phyloP scores from a whole-genome alignment of 2,113 vertebrate genomes.

The Cryptoleucopteryx plumbea region DNA sequence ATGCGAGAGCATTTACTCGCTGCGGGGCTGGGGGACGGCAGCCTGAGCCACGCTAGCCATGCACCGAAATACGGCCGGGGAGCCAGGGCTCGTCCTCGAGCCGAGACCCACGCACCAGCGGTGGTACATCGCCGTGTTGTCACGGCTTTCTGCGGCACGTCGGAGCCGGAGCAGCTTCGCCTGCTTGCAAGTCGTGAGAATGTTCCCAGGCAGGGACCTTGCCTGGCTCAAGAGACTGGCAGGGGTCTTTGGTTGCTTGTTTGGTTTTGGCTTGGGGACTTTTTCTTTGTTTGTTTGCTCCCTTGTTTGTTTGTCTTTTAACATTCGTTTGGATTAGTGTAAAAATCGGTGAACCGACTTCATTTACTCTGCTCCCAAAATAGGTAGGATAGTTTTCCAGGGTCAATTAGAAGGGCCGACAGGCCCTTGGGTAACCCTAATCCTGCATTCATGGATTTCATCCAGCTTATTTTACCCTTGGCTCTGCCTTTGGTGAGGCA shows the following conservation, averaged over 20 bases:
- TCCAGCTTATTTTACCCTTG: not conserved
- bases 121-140: no score
- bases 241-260: not conserved
- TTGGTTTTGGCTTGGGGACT: not conserved
- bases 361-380: not conserved
- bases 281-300: not conserved
- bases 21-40: not conserved
- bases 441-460: not conserved
- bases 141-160: fast-evolving
- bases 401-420: not conserved
- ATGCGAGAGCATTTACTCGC: not conserved
- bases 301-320: not conserved
- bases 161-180: not conserved
- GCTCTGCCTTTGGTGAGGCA: not conserved
- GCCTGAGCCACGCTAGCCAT: fast-evolving
- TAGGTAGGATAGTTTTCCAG: not conserved
- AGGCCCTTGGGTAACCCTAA: not conserved
- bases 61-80: not conserved
- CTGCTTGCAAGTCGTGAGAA: fast-evolving
- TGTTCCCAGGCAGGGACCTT: not conserved
- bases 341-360: not conserved
- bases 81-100: not conserved
- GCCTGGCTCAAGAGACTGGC: not conserved
- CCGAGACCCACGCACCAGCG: fast-evolving
- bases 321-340: not conserved